phyloP scores from a whole-genome alignment of 1,140 invertebrate genomes.

The Cotesia vestalis region DNA sequence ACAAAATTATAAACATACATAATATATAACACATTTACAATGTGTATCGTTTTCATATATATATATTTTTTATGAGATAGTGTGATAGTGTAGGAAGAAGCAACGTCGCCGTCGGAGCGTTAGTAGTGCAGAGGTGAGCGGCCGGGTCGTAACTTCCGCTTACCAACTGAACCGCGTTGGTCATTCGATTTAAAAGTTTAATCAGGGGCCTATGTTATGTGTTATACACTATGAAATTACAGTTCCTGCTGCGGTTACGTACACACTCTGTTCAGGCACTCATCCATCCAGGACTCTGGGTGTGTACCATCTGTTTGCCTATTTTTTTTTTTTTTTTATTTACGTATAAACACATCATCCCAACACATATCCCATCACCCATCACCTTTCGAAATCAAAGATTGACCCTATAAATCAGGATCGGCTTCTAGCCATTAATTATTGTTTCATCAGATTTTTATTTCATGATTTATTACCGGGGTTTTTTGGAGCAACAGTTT shows the following conservation, averaged over 20 bases:
- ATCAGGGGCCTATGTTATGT: constrained; percentile 55
- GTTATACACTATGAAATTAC: constrained; percentile 53
- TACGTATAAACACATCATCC: constrained; percentile 22
- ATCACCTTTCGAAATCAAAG: too few species aligned
- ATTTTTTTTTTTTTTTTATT: constrained; percentile 25
- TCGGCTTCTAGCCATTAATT: too few species aligned
- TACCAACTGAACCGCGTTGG: constrained; percentile 59
- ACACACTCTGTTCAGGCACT: not conserved
- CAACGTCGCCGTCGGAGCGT: constrained; percentile 47
- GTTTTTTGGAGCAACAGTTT: constrained; percentile 7
- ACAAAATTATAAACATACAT: constrained; percentile 25
- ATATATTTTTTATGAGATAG: too few species aligned
- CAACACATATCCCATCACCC: not conserved
- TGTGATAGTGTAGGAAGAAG: not conserved
- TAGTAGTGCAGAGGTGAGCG: constrained; percentile 66
- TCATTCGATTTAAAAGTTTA: constrained; percentile 67
- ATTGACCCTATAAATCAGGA: too few species aligned
- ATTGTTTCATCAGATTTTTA: too few species aligned
- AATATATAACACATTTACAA: constrained; percentile 16
- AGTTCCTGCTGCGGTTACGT: constrained; percentile 39
- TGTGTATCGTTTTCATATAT: not conserved
- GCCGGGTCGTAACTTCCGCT: constrained; percentile 64
- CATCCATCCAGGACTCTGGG: constrained; percentile 38
- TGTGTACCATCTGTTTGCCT: constrained; percentile 39
- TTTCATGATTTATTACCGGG: too few species aligned